A percentile compares a stretch with the other conserved stretches of the same genome.
Conservation (phyloP, 2,113 vertebrate species). For the Elgaria multicarinata region DNA sequence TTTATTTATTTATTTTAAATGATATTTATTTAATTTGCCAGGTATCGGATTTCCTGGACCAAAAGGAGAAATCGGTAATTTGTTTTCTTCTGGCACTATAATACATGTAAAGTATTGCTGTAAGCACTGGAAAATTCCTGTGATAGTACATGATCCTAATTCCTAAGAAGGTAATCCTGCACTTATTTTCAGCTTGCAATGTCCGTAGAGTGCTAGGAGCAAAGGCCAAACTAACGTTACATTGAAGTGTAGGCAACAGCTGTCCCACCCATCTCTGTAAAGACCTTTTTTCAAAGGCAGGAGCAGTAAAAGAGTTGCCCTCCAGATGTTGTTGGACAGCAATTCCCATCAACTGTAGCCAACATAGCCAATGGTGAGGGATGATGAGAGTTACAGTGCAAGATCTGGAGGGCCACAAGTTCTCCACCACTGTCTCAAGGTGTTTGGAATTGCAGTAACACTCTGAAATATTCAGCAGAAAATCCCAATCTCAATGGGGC, state of each 20-base stretch:
- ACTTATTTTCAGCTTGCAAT: neutral
- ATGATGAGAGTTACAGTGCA: too few species aligned
- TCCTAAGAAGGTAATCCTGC: neutral
- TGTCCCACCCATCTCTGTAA: too few species aligned
- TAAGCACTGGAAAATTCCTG: neutral
- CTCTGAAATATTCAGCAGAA: too few species aligned
- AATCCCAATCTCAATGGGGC: neutral
- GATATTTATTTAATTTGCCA: neutral
- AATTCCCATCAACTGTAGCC: too few species aligned
- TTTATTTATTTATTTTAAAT: neutral
- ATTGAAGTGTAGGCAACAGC: neutral
- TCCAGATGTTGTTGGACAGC: too few species aligned
- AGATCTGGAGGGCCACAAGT: too few species aligned
- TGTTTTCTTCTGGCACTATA: neutral
- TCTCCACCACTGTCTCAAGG: neutral
- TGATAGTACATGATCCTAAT: neutral
- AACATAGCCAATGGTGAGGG: too few species aligned
- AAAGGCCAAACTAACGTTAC: neutral
- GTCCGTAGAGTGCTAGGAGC: neutral
- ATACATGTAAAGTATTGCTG: neutral
- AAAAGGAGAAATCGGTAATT: slow-evolving; percentile 43
- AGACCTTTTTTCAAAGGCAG: neutral
- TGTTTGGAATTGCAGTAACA: neutral
- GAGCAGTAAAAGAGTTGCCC: neutral
- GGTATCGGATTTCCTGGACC: slow-evolving; percentile 7